Percentiles rank a stretch among this genome's conserved stretches.
phyloP scores from a whole-genome alignment of 2,888 invertebrate genomes.

The Lycophotia porphyrea region DNA sequence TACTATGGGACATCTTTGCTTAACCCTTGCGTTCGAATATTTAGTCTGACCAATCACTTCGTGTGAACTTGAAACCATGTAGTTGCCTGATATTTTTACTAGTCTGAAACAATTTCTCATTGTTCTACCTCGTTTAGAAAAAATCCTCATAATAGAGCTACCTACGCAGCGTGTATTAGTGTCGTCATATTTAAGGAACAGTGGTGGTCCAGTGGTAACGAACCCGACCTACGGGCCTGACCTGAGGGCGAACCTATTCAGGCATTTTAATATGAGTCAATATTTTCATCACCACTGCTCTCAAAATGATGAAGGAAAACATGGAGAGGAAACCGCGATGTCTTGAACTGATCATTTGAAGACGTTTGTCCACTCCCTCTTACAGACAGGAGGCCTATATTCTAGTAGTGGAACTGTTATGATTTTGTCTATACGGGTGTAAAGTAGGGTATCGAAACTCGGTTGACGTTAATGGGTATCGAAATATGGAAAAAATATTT shows the following conservation, averaged over 20 bases:
- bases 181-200: not conserved
- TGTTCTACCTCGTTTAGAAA: not conserved
- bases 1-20: not conserved
- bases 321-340: not conserved
- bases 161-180: not conserved
- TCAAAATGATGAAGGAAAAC: not conserved
- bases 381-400: not conserved
- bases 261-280: too few relatives aligned
- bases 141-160: not conserved
- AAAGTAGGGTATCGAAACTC: not conserved
- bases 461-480: not conserved
- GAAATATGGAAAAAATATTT: not conserved
- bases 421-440: not conserved
- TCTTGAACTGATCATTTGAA: not conserved
- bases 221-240: too few relatives aligned
- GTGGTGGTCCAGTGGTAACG: not conserved
- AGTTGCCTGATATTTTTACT: slow-evolving; percentile 4
- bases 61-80: not conserved
- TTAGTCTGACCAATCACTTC: not conserved
- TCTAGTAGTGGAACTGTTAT: not conserved
- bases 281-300: not conserved
- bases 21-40: not conserved
- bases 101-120: not conserved
- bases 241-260: not conserved
- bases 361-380: not conserved